These are phyloP conservation scores for Iselma pallidipennis DNA, from an alignment of 2,888 invertebrate species.

Conservation along the genomic window DNA sequence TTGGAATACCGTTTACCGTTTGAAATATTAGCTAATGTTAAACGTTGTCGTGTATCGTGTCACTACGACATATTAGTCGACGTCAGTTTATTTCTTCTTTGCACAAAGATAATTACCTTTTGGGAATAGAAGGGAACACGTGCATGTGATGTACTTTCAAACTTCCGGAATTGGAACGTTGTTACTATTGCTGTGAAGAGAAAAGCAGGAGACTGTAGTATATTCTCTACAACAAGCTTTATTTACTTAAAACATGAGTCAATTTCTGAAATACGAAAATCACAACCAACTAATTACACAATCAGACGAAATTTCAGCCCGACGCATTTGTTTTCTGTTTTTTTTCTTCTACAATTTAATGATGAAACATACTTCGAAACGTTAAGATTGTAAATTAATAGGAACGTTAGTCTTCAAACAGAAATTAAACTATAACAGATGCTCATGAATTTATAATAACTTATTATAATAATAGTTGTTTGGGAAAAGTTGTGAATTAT, in stretches of 20 bases:
- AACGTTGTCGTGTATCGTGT: background rate
- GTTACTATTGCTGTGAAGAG: background rate
- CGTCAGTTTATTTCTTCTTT: background rate
- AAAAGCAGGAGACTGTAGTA: background rate
- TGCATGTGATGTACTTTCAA: background rate
- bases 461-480: background rate
- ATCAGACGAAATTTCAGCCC: background rate
- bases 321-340: no score
- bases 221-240: background rate
- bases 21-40: no score
- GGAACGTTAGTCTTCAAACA: background rate
- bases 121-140: background rate
- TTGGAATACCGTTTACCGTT: no score
- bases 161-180: background rate
- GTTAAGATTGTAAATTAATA: background rate
- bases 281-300: background rate
- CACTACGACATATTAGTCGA: no score
- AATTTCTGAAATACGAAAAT: background rate
- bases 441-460: background rate
- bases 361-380: background rate
- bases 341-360: background rate
- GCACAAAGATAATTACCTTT: background rate
- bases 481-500: background rate
- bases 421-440: background rate
- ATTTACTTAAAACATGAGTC: background rate